Conservation (phyloP, 2,888 invertebrate species). For the Dugesia japonica region DNA sequence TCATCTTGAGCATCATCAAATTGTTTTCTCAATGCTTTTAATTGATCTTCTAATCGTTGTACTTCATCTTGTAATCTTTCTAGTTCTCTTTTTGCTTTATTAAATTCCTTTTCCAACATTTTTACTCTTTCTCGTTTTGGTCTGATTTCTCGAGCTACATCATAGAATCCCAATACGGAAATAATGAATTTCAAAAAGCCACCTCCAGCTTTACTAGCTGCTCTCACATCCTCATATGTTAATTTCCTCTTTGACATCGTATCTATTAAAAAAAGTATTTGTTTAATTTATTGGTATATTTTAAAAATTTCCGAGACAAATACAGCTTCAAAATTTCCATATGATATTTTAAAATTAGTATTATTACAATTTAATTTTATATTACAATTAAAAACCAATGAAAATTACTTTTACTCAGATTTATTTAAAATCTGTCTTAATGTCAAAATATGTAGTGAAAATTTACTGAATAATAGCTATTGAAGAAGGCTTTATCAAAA, state of each 20-base stretch:
- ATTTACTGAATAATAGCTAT: too few species aligned
- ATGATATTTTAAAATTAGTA: too few species aligned
- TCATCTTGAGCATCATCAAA: slow-evolving; percentile 35
- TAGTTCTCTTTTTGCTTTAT: slow-evolving; percentile 33
- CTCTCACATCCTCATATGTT: slow-evolving; percentile 59
- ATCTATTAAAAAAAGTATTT: slow-evolving; percentile 20
- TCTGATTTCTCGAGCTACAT: slow-evolving; percentile 59
- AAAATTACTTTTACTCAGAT: too few species aligned
- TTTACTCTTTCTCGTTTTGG: slow-evolving; percentile 35
- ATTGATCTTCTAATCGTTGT: slow-evolving; percentile 31
- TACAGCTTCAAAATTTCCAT: too few species aligned
- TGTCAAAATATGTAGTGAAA: too few species aligned
- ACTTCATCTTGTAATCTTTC: slow-evolving; percentile 34
- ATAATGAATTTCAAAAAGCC: slow-evolving; percentile 64
- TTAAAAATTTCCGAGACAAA: too few species aligned
- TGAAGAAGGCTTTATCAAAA: too few species aligned
- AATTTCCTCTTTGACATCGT: slow-evolving; percentile 35
- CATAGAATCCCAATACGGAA: slow-evolving; percentile 66
- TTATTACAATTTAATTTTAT: too few species aligned
- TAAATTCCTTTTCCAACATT: slow-evolving; percentile 32
- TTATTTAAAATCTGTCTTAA: too few species aligned
- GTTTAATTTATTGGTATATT: too few species aligned
- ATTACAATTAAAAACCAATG: too few species aligned
- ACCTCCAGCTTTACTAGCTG: slow-evolving; percentile 64
- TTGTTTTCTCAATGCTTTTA: slow-evolving; percentile 24